Evolutionary conservation across 2,888 invertebrate genomes (phyloP), one percentile per base, ranked within the genome.

Genomic region (Stenodera caucasica): DNA sequence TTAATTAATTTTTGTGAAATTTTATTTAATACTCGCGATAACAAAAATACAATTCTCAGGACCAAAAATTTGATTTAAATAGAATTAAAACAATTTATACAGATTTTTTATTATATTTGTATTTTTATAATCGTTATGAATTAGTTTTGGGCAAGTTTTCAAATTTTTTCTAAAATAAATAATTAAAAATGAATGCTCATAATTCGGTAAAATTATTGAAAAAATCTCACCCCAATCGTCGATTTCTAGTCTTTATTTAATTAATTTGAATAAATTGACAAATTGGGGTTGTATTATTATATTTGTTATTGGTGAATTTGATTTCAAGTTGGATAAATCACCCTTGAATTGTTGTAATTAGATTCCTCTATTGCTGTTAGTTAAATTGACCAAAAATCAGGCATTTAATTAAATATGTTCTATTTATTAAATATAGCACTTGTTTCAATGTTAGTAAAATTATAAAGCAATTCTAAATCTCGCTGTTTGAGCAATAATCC

Each of bases 381-480:
- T 45, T 45, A 6, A 45, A 45, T 9, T 45, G 3, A 45, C 11
- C 21, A 9, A 37, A 45, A 45, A 21, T 57, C 40, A 35, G 23
- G 49, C 49, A 56, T 26, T 26, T 53, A 45, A 56, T 52, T 3
- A 52, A 49, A 55, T n/a, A 51, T 54, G 32, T 60, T 60, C 56
- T 18, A 37, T 57, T 61, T 57, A 52, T 57, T 60, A 37, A 50
- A 54, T 49, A 49, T 60, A 53, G 29, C 26, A 45, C 53, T 60
- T 58, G 53, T 60, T 63, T 60, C 40, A 45, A 54, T 58, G 57
- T 61, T 56, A 56, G 49, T 57, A 8, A 29, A 50, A 55, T 63
- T 63, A 61, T 64, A 61, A 66, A 66, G 63, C 63, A 61, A 66
- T 66, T 66, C 66, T 64, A 66, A 66, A 66, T 66, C 64, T 66